Conservation (phyloP, 2,797 vertebrate species). For the Simalia tracyae region DNA sequence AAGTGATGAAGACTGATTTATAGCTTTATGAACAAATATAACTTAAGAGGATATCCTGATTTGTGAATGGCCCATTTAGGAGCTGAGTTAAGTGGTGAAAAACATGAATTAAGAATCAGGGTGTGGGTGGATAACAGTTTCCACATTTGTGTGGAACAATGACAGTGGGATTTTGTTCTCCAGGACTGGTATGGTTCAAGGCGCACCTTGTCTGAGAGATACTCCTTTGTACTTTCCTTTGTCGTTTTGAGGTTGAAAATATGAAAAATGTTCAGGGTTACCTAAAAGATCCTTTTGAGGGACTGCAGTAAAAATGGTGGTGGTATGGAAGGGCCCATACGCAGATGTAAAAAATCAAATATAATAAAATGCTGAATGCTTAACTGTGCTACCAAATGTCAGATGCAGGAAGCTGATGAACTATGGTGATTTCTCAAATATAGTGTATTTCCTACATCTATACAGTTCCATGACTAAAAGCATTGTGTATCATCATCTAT, state of each 20-base stretch:
- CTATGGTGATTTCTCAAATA: background rate
- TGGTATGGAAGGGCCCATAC: background rate
- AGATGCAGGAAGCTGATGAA: background rate
- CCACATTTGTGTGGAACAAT: background rate
- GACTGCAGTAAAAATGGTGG: background rate
- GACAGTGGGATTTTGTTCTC: background rate
- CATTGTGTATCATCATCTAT: background rate
- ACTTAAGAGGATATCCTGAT: background rate
- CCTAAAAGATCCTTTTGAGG: background rate
- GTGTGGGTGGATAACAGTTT: background rate
- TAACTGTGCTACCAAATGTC: background rate
- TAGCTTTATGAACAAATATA: background rate
- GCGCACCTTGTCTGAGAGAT: background rate
- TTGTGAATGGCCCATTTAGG: background rate
- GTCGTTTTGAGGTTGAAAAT: background rate
- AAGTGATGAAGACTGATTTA: background rate
- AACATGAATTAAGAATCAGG: background rate
- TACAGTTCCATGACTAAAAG: background rate
- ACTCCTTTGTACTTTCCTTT: background rate
- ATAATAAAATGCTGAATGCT: background rate
- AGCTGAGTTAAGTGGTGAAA: background rate
- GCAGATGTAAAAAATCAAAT: background rate
- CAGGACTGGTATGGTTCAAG: background rate
- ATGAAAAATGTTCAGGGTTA: background rate
- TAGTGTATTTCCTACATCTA: background rate